Conservation (phyloP, 2,797 vertebrate species). For the Hydrophis major region DNA sequence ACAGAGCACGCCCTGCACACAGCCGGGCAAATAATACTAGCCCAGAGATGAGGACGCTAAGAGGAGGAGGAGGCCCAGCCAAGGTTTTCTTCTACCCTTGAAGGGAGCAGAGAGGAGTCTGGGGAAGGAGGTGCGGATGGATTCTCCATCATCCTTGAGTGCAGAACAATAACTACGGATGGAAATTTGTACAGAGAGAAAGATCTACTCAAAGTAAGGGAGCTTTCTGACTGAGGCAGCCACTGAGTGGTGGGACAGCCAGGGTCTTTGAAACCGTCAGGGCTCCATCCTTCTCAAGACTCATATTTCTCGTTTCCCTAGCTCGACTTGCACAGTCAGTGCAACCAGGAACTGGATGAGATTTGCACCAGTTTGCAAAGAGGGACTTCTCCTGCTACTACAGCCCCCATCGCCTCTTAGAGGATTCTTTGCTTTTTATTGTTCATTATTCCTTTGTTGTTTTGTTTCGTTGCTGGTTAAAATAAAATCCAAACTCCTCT, state of each 20-base stretch:
- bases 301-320: not conserved
- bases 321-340: not conserved
- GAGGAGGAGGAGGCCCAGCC: not conserved
- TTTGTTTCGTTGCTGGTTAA: not conserved
- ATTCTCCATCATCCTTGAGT: not conserved
- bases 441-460: too few species aligned
- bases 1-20: not conserved
- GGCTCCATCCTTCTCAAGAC: not conserved
- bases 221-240: not conserved
- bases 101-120: not conserved
- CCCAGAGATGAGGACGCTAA: not conserved
- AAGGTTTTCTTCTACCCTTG: not conserved
- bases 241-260: not conserved
- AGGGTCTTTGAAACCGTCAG: not conserved
- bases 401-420: not conserved
- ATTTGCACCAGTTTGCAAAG: not conserved
- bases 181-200: not conserved
- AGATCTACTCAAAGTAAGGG: not conserved
- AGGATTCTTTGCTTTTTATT: not conserved
- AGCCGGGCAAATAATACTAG: not conserved
- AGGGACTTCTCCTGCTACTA: not conserved
- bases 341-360: not conserved
- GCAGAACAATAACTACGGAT: not conserved
- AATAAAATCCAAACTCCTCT: not conserved
- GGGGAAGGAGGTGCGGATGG: not conserved